Evolutionary conservation across 2,888 invertebrate genomes (phyloP).

Genomic region (Melanophora roralis): DNA sequence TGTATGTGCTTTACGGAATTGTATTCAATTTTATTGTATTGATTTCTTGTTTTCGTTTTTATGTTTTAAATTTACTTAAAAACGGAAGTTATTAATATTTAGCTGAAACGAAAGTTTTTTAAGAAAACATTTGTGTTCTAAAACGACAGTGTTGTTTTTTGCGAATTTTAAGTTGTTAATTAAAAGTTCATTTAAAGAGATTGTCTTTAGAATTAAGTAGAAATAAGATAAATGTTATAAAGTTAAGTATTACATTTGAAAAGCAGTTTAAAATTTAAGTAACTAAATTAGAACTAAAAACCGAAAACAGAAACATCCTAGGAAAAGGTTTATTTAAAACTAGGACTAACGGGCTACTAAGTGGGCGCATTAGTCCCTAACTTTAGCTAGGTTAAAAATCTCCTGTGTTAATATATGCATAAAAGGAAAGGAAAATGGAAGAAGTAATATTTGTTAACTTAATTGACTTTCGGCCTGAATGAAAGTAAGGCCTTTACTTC

Average conservation of each 20-base stretch:
- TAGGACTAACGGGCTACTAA: too few relatives aligned
- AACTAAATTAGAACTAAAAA: too few relatives aligned
- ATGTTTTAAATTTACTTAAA: neutral
- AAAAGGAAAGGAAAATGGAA: too few relatives aligned
- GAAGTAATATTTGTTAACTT: too few relatives aligned
- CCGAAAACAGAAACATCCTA: too few relatives aligned
- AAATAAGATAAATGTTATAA: neutral
- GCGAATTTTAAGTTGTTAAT: slow-evolving; percentile 9
- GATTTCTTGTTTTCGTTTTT: neutral
- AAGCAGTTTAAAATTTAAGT: too few relatives aligned
- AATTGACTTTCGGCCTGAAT: too few relatives aligned
- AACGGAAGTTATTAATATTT: slow-evolving; percentile 40
- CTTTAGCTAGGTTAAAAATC: too few relatives aligned
- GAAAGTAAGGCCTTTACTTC: too few relatives aligned
- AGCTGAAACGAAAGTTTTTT: slow-evolving; percentile 34
- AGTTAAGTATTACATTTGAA: neutral
- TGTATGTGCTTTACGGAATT: slow-evolving; percentile 25
- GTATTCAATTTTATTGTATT: neutral
- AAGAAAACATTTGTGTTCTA: slow-evolving; percentile 31
- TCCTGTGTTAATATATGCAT: too few relatives aligned
- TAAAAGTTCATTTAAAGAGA: slow-evolving; percentile 1
- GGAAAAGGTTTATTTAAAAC: too few relatives aligned
- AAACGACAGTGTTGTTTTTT: slow-evolving; percentile 18
- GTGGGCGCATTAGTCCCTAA: too few relatives aligned
- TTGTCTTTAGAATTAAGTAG: neutral